phyloP scores from a whole-genome alignment of 1,140 invertebrate species.

The Cydia amplana region DNA sequence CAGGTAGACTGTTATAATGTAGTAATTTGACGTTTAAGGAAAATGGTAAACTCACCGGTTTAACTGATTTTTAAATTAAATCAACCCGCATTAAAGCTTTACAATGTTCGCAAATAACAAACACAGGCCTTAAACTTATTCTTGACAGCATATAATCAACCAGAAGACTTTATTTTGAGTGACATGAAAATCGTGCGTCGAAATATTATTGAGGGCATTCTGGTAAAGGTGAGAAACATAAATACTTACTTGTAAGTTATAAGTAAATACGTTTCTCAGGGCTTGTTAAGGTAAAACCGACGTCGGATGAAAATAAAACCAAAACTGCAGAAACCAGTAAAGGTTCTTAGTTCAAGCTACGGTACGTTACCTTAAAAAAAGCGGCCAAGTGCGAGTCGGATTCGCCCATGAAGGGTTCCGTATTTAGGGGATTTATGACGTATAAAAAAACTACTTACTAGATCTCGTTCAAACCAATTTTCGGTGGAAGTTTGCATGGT shows the following conservation, averaged over 20 bases:
- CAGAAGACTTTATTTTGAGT: conserved; percentile 20
- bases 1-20: too few relatives aligned
- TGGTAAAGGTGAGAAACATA: not conserved
- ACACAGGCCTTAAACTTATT: conserved; percentile 15
- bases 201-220: not conserved
- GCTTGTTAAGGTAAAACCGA: too few relatives aligned
- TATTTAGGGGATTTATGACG: too few relatives aligned
- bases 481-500: too few relatives aligned
- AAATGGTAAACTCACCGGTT: not conserved
- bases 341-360: too few relatives aligned
- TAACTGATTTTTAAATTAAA: conserved; percentile 15
- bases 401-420: too few relatives aligned
- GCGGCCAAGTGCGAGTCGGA: too few relatives aligned
- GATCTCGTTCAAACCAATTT: too few relatives aligned
- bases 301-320: too few relatives aligned
- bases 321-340: too few relatives aligned
- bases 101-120: not conserved
- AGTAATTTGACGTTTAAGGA: not conserved
- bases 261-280: not conserved
- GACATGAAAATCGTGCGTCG: conserved; percentile 8
- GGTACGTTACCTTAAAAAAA: too few relatives aligned
- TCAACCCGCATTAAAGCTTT: conserved; percentile 12
- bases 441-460: too few relatives aligned
- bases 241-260: not conserved
- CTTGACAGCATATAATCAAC: conserved; percentile 15